Evolutionary conservation across 2,888 invertebrate species (phyloP), one percentile per base, ranked within the genome.

Genomic region (Cerastis leucographa): DNA sequence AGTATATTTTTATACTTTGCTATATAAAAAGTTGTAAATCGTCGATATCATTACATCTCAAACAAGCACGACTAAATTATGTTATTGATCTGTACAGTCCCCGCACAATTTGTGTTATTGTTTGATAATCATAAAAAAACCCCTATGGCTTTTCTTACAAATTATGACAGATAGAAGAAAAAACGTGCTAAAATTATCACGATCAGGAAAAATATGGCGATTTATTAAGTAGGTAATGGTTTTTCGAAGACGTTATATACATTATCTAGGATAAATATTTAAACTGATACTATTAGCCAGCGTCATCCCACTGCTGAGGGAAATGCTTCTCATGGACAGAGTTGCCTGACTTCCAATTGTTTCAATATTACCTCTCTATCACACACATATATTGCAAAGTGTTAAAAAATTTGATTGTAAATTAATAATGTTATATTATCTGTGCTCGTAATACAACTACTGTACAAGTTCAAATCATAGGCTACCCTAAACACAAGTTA

Each of bases 71-170:
- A 46, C 35, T n/a, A 81, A 68, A 69, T 70, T 80, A 46, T 54
- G 64, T 65, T 79, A 62, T 54, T 64, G 64, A 64, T 44, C n/a
- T 61, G 25, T 64, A 56, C 67, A 83, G 64, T 78, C 72, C 72
- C 67, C 40, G 46, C 44, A 68, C 25, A 67, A 67, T 61, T 83
- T 56, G n/a, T 64, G 22, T 22, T 46, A 78, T 70, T 73, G 56
- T 78, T 29, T 8, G 67, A 59, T 65, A n/a, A 78, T 81, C 14
- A 59, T 68, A 64, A 83, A 72, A 46, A 78, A 81, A 77, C 62
- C 73, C 73, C 44, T 7, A 35, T 49, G 56, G 51, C 65, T 29
- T 59, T 67, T 68, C 56, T n/a, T 35, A 46, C 8, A 17, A 77
- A 82, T 78, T 40, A 82, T 40, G 42, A 59, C 22, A 40, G 56